Conservation (phyloP, 30 jellyfish, hydroid and myxozoan genomes). For the Mastigias papua region DNA sequence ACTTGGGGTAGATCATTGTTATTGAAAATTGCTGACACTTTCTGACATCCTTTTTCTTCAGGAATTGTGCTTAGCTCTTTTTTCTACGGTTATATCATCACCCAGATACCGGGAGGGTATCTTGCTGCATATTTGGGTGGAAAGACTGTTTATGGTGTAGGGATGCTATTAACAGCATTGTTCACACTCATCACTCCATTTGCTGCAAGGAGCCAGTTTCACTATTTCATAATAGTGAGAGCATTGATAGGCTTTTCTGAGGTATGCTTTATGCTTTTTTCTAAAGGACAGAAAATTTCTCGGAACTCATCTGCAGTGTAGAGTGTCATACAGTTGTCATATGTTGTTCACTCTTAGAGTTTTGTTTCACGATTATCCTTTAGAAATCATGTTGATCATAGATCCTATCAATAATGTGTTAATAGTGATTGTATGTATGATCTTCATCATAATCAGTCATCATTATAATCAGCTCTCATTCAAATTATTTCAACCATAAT, state of each 20-base stretch:
- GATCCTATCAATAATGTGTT: too few relatives aligned
- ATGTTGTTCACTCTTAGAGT: too few relatives aligned
- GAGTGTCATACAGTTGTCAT: too few relatives aligned
- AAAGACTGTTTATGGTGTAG: slow-evolving; percentile 89
- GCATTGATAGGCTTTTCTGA: slow-evolving; percentile 90
- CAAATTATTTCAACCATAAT: too few relatives aligned
- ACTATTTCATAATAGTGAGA: slow-evolving; percentile 78
- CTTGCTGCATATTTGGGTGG: slow-evolving; percentile 97
- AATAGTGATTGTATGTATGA: too few relatives aligned
- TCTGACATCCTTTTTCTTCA: too few relatives aligned
- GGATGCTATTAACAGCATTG: slow-evolving; percentile 92
- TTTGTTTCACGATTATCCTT: too few relatives aligned
- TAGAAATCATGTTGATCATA: too few relatives aligned
- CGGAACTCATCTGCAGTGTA: not conserved
- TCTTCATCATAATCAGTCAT: too few relatives aligned
- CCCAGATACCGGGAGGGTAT: slow-evolving; percentile 99
- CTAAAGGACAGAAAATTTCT: not conserved
- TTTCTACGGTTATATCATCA: slow-evolving; percentile 93
- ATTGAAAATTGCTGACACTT: too few relatives aligned
- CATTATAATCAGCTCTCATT: too few relatives aligned
- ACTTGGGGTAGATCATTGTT: too few relatives aligned
- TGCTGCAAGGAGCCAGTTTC: slow-evolving; percentile 86
- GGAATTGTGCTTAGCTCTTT: slow-evolving; percentile 93
- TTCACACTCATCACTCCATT: slow-evolving; percentile 91
- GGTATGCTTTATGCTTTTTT: slow-evolving; percentile 31